Evolutionary conservation across 2,888 invertebrate genomes (phyloP).

Genomic region (Andricus curvator): DNA sequence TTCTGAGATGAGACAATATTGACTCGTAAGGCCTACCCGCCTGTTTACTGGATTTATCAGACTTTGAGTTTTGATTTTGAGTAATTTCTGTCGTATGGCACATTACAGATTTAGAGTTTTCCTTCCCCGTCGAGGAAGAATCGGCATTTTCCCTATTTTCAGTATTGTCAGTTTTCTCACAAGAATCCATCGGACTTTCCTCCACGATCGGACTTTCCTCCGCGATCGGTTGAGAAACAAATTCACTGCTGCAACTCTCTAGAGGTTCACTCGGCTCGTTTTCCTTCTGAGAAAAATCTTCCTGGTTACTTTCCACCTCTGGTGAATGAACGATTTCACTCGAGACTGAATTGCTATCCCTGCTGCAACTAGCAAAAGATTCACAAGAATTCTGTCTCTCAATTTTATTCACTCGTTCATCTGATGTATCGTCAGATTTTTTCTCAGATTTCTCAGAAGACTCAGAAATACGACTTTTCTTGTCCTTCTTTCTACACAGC

Average conservation of each 20-base stretch:
- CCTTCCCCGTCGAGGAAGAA: background rate
- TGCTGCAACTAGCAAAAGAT: background rate
- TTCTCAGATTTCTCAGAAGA: conserved; percentile 33
- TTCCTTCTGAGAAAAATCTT: background rate
- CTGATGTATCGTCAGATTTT: conserved; percentile 40
- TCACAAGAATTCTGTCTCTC: conserved; percentile 2
- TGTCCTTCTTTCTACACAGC: conserved; percentile 62
- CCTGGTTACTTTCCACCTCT: background rate
- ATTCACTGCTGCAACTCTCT: background rate
- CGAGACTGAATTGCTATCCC: background rate
- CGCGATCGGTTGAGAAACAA: background rate
- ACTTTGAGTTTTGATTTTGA: background rate
- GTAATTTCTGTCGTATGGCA: background rate
- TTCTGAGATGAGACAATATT: conserved; percentile 67
- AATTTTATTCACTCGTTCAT: conserved; percentile 4
- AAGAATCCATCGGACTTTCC: too few relatives aligned
- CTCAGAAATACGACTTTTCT: background rate
- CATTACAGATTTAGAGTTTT: conserved; percentile 3
- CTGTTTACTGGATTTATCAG: background rate
- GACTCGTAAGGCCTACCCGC: conserved; percentile 70
- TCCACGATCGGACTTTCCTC: background rate
- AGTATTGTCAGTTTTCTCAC: background rate
- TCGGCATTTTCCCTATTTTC: background rate
- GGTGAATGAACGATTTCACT: background rate
- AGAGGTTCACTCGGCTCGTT: background rate